A percentile compares a stretch with the other conserved stretches of the same genome.
Conservation (phyloP, 2,888 invertebrate genomes). For the Lepas anatifera region DNA sequence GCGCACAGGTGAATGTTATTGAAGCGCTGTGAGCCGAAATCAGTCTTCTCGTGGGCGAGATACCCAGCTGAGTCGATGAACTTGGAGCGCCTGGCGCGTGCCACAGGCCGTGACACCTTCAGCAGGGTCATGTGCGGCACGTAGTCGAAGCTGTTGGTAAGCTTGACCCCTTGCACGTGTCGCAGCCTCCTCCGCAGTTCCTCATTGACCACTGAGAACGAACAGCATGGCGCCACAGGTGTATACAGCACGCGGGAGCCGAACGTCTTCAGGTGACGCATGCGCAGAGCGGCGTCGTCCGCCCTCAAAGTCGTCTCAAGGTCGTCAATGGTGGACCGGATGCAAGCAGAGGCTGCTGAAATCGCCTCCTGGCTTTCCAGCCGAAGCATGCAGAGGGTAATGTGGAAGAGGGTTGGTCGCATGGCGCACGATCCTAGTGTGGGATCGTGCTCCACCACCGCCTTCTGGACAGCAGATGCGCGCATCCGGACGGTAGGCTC, state of each 20-base stretch:
- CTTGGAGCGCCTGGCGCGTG: constrained; percentile 29
- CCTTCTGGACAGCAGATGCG: constrained; percentile 30
- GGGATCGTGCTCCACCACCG: constrained; percentile 31
- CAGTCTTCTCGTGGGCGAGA: constrained; percentile 28
- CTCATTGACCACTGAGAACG: constrained; percentile 31
- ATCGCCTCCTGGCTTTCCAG: constrained; percentile 29
- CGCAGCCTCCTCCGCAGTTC: constrained; percentile 29
- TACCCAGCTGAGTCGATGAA: constrained; percentile 32
- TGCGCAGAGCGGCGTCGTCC: not conserved
- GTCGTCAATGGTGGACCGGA: not conserved
- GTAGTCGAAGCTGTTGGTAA: constrained; percentile 34
- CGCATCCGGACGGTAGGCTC: constrained; percentile 28
- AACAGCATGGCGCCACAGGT: constrained; percentile 29
- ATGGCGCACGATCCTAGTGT: constrained; percentile 31
- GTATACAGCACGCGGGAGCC: constrained; percentile 35
- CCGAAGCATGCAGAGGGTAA: constrained; percentile 35
- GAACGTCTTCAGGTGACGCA: constrained; percentile 32
- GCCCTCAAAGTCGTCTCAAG: not conserved
- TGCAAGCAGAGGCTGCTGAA: constrained; percentile 21
- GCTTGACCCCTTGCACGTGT: constrained; percentile 29
- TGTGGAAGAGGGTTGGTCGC: constrained; percentile 31
- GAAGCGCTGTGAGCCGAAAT: constrained; percentile 32
- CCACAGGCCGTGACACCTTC: constrained; percentile 32
- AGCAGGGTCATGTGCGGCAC: constrained; percentile 37
- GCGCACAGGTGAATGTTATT: constrained; percentile 33